Conservation (phyloP, 2,113 vertebrate species). For the Eleginops maclovinus region DNA sequence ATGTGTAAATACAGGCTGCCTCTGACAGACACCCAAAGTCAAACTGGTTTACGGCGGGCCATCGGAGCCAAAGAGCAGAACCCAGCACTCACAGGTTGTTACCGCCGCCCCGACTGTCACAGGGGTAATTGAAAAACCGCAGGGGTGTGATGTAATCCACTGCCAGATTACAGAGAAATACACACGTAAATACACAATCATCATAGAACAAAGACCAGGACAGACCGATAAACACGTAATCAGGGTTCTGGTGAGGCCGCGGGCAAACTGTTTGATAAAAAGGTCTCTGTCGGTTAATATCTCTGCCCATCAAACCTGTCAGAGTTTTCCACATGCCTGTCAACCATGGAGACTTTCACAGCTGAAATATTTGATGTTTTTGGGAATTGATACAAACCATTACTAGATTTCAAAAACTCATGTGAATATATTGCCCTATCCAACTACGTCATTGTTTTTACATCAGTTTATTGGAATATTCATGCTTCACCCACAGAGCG, state of each 20-base stretch:
- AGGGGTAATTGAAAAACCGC: conserved; percentile 69
- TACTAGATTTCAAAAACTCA: not conserved
- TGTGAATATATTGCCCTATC: not conserved
- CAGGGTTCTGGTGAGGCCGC: conserved; percentile 35
- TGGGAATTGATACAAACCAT: no score
- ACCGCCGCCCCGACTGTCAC: conserved; percentile 67
- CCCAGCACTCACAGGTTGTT: conserved; percentile 75
- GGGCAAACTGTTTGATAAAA: conserved; percentile 7
- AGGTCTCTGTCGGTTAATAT: conserved; percentile 10
- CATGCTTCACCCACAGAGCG: no score
- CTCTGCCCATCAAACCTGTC: conserved; percentile 28
- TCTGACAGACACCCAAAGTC: conserved; percentile 80
- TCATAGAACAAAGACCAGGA: conserved; percentile 43
- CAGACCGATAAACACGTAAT: conserved; percentile 52
- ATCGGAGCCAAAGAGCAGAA: conserved; percentile 67
- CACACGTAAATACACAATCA: conserved; percentile 71
- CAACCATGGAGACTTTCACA: not conserved
- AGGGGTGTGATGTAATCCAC: conserved; percentile 76
- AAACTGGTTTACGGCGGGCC: conserved; percentile 75
- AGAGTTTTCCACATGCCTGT: not conserved
- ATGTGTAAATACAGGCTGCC: conserved; percentile 76
- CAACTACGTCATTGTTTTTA: no score
- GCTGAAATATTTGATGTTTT: not conserved
- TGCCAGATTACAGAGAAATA: conserved; percentile 59
- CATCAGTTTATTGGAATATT: no score